Base-by-base conservation (phyloP, 1,140 invertebrate genomes). In the Sarcophaga bullata region DNA sequence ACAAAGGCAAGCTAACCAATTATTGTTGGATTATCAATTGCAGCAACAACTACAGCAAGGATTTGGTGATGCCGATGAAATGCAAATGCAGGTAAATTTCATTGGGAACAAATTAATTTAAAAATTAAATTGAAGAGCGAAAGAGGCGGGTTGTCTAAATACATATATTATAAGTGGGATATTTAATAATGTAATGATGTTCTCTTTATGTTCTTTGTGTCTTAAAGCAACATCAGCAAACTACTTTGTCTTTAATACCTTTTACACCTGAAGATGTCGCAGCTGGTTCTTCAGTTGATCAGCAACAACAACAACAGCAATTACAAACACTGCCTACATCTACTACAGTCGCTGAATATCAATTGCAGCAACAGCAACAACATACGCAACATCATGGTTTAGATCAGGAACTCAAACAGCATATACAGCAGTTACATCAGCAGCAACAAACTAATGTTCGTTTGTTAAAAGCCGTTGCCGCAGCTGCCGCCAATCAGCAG, bases 331-430 rank as follows among this genome's bases (percentile, higher is more conserved):
- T 82, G 78, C 83, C 83, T 76, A 84, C 84, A 84, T 62, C 81
- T 75, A 73, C 52, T 46, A 19, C 75, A 19, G 75, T 78, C 8
- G 48, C 75, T 82, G 82, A 84, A 72, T 82, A 84, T 25, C 83
- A 82, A 54, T 80, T 81, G 73, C 82, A 85, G 83, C 87, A 87
- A 75, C 87, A 88, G 25, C 87, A 82, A 85, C 8, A 83, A 47
- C 81, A 82, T 47, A 58, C 80, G 6, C 68, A 62, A 52, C 80
- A 83, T 73, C 72, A 58, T 25, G 82, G 81, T 19, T 46, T 83
- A 17, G 81, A 91, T 87, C 91, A 87, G 49, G 90, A 91, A 80
- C 89, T 91, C 52, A 90, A 90, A 50, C 92, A 91, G 82, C 90
- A 88, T 75, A 76, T 89, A 50, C 90, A 91, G 73, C 91, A 91